phyloP scores from a whole-genome alignment of 2,797 vertebrate genomes.

The Siniperca obscura region DNA sequence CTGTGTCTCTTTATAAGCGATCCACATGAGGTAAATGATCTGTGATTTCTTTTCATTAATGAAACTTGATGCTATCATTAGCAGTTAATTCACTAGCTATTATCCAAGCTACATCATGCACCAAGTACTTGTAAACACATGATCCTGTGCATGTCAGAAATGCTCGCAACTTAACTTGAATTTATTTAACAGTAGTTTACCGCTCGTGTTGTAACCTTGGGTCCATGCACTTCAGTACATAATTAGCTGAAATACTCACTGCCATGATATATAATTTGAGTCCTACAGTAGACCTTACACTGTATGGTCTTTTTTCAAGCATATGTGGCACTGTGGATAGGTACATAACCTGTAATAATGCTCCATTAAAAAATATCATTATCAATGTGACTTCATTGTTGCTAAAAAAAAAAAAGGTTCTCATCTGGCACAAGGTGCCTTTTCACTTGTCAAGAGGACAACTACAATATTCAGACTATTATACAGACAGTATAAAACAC shows the following conservation, averaged over 20 bases:
- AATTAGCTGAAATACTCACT: not conserved
- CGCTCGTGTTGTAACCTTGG: conserved; percentile 59
- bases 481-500: not conserved
- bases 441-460: not conserved
- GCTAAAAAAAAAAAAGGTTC: not conserved
- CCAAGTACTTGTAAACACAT: conserved; percentile 70
- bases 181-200: conserved; percentile 65
- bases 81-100: conserved; percentile 76
- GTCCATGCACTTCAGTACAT: conserved; percentile 12
- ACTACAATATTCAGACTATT: not conserved
- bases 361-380: not conserved
- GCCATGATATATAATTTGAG: conserved; percentile 34
- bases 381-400: not conserved
- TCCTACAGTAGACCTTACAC: not conserved
- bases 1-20: conserved; percentile 45
- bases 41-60: conserved; percentile 67
- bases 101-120: conserved; percentile 70
- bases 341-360: not conserved
- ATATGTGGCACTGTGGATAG: not conserved
- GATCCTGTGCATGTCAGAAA: conserved; percentile 64
- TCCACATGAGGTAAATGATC: conserved; percentile 63
- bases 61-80: conserved; percentile 69
- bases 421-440: not conserved
- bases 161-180: conserved; percentile 55
- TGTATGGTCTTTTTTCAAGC: not conserved